phyloP scores from a whole-genome alignment of 1,140 invertebrate species.

The Helicoverpa armigera region DNA sequence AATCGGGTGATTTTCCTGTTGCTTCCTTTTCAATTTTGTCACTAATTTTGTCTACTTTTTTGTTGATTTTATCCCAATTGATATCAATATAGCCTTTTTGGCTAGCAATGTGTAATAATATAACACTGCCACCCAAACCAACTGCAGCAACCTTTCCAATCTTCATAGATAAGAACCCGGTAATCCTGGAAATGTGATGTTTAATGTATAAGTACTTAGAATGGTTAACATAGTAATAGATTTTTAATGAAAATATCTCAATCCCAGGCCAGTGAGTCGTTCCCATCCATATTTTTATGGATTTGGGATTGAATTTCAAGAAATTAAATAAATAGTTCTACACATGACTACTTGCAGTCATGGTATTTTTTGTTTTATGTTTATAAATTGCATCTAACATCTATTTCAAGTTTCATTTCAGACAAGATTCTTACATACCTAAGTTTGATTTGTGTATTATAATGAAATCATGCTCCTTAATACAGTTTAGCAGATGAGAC shows the following conservation, averaged over 20 bases:
- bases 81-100: slow-evolving; percentile 97
- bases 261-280: no score
- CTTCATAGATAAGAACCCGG: slow-evolving; percentile 96
- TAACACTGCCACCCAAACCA: slow-evolving; percentile 95
- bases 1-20: slow-evolving; percentile 90
- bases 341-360: no score
- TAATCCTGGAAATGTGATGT: slow-evolving; percentile 88
- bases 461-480: no score
- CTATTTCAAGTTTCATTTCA: no score
- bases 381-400: no score
- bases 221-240: neutral
- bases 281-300: no score
- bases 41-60: slow-evolving; percentile 92
- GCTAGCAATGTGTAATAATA: slow-evolving; percentile 95
- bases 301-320: no score
- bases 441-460: no score
- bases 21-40: slow-evolving; percentile 93
- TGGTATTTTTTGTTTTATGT: no score
- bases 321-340: no score
- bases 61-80: slow-evolving; percentile 95
- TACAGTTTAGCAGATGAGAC: neutral
- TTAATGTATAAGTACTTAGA: neutral
- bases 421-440: no score
- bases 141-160: slow-evolving; percentile 96
- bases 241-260: no score